These are phyloP conservation scores for Morpho helenor DNA, from an alignment of 2,888 invertebrate species.

Conservation along the genomic window DNA sequence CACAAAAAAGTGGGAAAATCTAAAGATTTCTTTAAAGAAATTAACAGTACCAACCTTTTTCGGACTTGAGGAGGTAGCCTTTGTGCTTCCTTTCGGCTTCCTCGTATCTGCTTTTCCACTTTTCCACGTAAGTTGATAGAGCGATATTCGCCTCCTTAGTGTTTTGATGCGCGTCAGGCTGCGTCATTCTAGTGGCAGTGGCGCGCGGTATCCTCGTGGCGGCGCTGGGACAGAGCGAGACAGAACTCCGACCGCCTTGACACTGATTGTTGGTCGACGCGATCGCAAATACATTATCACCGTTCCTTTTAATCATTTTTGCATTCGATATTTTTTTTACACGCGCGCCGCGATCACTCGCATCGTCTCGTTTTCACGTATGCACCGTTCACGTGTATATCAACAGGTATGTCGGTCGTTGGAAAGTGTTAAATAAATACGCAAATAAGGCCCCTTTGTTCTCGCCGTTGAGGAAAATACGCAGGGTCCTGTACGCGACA, in stretches of 20 bases:
- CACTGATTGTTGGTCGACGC: slow-evolving; percentile 75
- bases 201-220: slow-evolving; percentile 74
- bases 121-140: slow-evolving; percentile 73
- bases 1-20: slow-evolving; percentile 37
- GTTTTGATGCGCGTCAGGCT: slow-evolving; percentile 71
- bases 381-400: slow-evolving; percentile 60
- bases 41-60: slow-evolving; percentile 81
- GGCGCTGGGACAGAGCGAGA: slow-evolving; percentile 66
- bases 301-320: slow-evolving; percentile 78
- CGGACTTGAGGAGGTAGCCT: slow-evolving; percentile 81
- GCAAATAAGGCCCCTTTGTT: slow-evolving; percentile 65
- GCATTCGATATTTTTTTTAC: slow-evolving; percentile 68
- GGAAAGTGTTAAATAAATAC: slow-evolving; percentile 51
- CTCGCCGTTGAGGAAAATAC: slow-evolving; percentile 63
- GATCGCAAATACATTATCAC: slow-evolving; percentile 78
- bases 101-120: slow-evolving; percentile 85
- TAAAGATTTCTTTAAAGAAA: slow-evolving; percentile 31
- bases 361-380: slow-evolving; percentile 65
- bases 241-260: slow-evolving; percentile 67
- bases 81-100: slow-evolving; percentile 85
- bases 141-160: slow-evolving; percentile 71
- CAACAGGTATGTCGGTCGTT: slow-evolving; percentile 59
- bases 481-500: slow-evolving; percentile 44
- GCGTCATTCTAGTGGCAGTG: slow-evolving; percentile 73
- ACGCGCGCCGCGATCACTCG: slow-evolving; percentile 60